A percentile compares a stretch with the other conserved stretches of the same genome.
These are phyloP conservation scores for Diploscapter pachys DNA, from an alignment of 1,140 invertebrate species.

Conservation along the genomic window DNA sequence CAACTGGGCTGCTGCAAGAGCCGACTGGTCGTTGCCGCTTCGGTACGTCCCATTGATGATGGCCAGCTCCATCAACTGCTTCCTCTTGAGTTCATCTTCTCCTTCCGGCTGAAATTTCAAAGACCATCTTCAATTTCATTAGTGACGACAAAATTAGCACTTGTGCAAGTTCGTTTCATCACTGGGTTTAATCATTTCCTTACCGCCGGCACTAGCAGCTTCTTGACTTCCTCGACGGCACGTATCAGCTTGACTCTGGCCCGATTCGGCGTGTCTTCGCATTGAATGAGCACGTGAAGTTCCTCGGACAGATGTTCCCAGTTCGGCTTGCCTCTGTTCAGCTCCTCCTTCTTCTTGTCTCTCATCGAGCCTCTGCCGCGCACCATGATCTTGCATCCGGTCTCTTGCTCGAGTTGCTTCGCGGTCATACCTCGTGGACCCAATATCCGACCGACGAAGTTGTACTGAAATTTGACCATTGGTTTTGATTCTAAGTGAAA, in stretches of 20 bases:
- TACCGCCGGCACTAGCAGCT: constrained; percentile 73
- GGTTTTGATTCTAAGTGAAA: neutral
- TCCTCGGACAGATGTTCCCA: constrained; percentile 99
- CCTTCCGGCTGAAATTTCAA: constrained; percentile 81
- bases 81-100: constrained; percentile 98
- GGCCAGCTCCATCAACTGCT: constrained; percentile 98
- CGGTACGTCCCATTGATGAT: constrained; percentile 98
- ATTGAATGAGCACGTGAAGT: constrained; percentile 93
- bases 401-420: constrained; percentile 98
- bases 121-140: neutral
- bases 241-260: constrained; percentile 86
- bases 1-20: constrained; percentile 27
- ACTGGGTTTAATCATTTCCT: constrained; percentile 13
- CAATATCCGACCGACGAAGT: constrained; percentile 98
- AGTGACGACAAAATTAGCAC: too few species aligned
- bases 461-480: constrained; percentile 69
- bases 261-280: constrained; percentile 95
- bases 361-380: constrained; percentile 99
- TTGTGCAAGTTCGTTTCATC: too few species aligned
- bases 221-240: constrained; percentile 96
- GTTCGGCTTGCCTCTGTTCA: constrained; percentile 96
- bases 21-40: constrained; percentile 21
- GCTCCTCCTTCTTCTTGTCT: constrained; percentile 99
- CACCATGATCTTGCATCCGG: constrained; percentile 99
- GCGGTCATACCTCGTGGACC: constrained; percentile 98